Percentiles rank a stretch among this genome's conserved stretches.
Conservation (phyloP, 2,888 invertebrate species). For the Salpingus planirostris region DNA sequence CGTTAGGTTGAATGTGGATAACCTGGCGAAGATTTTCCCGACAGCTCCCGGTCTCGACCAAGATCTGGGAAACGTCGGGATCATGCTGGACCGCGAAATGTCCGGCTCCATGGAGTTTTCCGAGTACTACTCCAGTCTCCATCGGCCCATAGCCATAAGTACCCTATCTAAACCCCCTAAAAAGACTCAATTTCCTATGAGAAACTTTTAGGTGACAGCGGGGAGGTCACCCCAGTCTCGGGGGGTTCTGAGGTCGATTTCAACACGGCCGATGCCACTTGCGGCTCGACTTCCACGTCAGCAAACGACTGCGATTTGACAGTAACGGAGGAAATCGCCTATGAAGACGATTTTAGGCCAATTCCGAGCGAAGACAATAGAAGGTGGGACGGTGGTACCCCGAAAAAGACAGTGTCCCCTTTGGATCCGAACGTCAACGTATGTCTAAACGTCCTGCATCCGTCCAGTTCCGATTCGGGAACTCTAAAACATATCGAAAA, state of each 20-base stretch:
- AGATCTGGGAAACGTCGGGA: slow-evolving; percentile 45
- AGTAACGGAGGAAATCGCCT: slow-evolving; percentile 39
- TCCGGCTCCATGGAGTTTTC: slow-evolving; percentile 36
- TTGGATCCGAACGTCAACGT: slow-evolving; percentile 21
- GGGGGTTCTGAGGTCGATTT: slow-evolving; percentile 55
- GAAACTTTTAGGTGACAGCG: slow-evolving; percentile 38
- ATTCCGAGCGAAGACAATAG: slow-evolving; percentile 18
- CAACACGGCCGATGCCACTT: slow-evolving; percentile 59
- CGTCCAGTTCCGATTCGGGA: slow-evolving; percentile 14
- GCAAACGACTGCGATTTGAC: slow-evolving; percentile 52
- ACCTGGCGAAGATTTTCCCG: slow-evolving; percentile 46
- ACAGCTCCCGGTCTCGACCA: slow-evolving; percentile 46
- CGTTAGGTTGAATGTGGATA: slow-evolving; percentile 35
- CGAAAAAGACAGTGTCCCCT: slow-evolving; percentile 22
- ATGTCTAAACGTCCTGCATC: slow-evolving; percentile 23
- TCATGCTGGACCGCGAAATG: slow-evolving; percentile 38
- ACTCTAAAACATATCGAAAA: slow-evolving; percentile 26
- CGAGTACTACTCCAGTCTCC: slow-evolving; percentile 34
- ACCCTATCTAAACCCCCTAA: neutral
- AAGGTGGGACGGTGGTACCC: slow-evolving; percentile 13
- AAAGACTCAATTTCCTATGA: neutral
- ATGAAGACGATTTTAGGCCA: slow-evolving; percentile 18
- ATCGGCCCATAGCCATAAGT: slow-evolving; percentile 23
- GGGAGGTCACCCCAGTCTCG: slow-evolving; percentile 61
- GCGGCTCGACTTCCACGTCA: slow-evolving; percentile 54